Evolutionary conservation across 2,113 vertebrate species (phyloP).

Genomic region (Chamaea fasciata): DNA sequence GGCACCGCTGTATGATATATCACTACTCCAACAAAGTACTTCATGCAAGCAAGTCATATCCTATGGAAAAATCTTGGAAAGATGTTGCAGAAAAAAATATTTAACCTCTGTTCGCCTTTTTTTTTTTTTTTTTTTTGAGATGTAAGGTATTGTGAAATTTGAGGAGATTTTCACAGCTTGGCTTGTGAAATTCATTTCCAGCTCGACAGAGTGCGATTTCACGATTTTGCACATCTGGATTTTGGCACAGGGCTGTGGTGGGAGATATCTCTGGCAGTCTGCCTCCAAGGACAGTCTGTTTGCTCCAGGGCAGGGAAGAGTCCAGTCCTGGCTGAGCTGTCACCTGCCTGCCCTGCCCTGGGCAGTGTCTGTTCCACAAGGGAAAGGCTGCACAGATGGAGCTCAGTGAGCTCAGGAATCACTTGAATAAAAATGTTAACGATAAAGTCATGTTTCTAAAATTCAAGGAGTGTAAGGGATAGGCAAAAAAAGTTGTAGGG

Average conservation of each 20-base stretch:
- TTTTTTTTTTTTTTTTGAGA: slow-evolving; percentile 19
- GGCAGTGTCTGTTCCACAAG: not conserved
- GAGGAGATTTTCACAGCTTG: slow-evolving; percentile 5
- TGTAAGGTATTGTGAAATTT: slow-evolving; percentile 12
- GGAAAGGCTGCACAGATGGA: not conserved
- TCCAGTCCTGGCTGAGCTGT: not conserved
- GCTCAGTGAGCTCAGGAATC: not conserved
- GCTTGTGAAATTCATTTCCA: slow-evolving; percentile 22
- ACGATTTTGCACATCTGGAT: not conserved
- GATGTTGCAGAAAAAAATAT: not conserved
- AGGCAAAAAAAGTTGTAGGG: not conserved
- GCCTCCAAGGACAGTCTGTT: not conserved
- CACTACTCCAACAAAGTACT: not conserved
- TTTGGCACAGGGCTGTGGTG: not conserved
- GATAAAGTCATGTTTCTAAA: not conserved
- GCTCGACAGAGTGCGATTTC: not conserved
- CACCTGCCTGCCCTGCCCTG: not conserved
- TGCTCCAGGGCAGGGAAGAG: not conserved
- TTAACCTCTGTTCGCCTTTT: not conserved
- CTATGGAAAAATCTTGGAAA: not conserved
- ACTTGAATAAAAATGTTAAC: not conserved
- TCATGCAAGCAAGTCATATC: not conserved
- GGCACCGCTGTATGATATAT: not conserved
- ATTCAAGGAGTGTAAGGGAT: not conserved
- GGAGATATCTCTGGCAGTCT: not conserved